Evolutionary conservation across 53 echinoderm and acorn worm species (phyloP).

Genomic region (Apostichopus leukothele): DNA sequence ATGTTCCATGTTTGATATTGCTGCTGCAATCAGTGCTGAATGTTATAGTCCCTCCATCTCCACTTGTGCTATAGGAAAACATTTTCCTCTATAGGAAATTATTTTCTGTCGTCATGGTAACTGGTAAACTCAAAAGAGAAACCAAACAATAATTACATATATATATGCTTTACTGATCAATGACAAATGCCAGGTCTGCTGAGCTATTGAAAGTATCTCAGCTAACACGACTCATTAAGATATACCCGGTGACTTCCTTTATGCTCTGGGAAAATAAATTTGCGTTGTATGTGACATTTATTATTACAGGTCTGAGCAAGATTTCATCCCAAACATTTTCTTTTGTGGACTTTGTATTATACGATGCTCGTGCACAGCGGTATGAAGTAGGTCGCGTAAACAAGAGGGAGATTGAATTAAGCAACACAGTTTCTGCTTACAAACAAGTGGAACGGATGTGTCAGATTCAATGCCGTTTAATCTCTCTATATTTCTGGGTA

Average conservation of each 20-base stretch:
- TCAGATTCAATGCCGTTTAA: no score
- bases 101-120: neutral
- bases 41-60: neutral
- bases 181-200: neutral
- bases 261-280: neutral
- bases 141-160: neutral
- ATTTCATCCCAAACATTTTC: neutral
- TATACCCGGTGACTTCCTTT: neutral
- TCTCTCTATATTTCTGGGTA: no score
- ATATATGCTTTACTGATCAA: neutral
- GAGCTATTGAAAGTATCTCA: neutral
- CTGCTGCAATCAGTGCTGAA: neutral
- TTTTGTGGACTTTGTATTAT: no score
- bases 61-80: neutral
- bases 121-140: neutral
- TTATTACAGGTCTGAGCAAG: neutral
- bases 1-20: neutral
- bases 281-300: neutral
- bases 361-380: neutral
- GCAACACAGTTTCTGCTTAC: neutral
- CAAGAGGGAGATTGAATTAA: neutral
- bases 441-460: neutral
- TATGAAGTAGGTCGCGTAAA: neutral
- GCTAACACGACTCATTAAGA: neutral
- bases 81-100: neutral